Percentiles rank a stretch among this genome's conserved stretches.
phyloP scores from a whole-genome alignment of 2,797 vertebrate species.

The Phataginus tricuspis region DNA sequence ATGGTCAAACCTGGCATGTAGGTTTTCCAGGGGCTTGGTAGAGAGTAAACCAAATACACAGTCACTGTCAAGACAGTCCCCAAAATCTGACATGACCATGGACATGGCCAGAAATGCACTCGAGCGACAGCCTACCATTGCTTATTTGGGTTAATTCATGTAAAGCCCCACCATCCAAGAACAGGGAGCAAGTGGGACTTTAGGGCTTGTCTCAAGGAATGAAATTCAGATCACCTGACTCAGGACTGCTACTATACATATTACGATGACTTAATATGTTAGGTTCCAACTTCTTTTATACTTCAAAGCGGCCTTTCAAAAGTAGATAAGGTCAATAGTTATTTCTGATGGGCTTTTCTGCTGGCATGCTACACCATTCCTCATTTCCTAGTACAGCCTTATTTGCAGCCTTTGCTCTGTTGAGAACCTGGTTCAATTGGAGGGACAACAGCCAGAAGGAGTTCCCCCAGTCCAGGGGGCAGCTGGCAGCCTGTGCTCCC shows the following conservation, averaged over 20 bases:
- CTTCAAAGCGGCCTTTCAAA: constrained; percentile 19
- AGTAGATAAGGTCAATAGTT: not conserved
- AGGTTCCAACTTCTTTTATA: not conserved
- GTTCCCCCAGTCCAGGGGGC: not conserved
- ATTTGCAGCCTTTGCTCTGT: not conserved
- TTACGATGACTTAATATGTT: not conserved
- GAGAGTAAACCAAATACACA: not conserved
- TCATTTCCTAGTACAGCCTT: not conserved
- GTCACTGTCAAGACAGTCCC: not conserved
- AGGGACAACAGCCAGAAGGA: not conserved
- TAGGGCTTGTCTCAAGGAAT: not conserved
- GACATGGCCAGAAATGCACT: not conserved
- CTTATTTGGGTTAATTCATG: not conserved
- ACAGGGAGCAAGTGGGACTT: not conserved
- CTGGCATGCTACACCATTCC: not conserved
- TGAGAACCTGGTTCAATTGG: not conserved
- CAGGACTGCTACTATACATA: not conserved
- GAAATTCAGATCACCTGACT: not conserved
- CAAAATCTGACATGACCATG: not conserved
- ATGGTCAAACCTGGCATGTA: not conserved
- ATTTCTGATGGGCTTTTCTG: not conserved
- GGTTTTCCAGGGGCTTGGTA: not conserved
- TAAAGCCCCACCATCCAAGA: not conserved
- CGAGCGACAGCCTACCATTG: not conserved
- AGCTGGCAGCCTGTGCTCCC: not conserved